Conservation (phyloP, 2,888 invertebrate genomes). For the Neuroscelio doddi region DNA sequence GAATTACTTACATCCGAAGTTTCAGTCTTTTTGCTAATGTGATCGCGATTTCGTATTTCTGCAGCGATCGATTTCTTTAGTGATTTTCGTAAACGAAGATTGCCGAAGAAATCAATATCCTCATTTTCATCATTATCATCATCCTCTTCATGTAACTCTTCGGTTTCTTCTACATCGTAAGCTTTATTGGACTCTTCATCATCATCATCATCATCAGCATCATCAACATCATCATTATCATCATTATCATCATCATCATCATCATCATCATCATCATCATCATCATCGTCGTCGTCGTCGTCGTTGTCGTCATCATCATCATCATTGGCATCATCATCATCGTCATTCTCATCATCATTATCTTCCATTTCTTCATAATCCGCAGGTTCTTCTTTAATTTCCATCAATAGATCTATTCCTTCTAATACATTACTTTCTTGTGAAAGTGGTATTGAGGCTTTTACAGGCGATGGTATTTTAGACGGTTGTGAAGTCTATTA, state of each 20-base stretch:
- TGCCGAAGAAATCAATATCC: conserved; percentile 47
- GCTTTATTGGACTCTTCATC: background rate
- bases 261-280: conserved; percentile 56
- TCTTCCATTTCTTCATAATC: conserved; percentile 58
- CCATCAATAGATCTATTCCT: conserved; percentile 61
- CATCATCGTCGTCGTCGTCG: conserved; percentile 28
- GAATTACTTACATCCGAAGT: too few relatives aligned
- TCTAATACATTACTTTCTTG: conserved; percentile 66
- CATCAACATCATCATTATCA: conserved; percentile 60
- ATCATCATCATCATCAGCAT: conserved; percentile 55
- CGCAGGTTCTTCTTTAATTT: conserved; percentile 59
- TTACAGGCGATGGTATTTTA: conserved; percentile 39
- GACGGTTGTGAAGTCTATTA: conserved; percentile 48
- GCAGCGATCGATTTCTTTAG: too few relatives aligned
- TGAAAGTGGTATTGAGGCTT: conserved; percentile 60
- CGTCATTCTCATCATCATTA: conserved; percentile 54
- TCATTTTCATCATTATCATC: conserved; percentile 52
- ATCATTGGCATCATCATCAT: conserved; percentile 59
- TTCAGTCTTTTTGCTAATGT: too few relatives aligned
- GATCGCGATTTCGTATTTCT: too few relatives aligned
- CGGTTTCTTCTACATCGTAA: conserved; percentile 52
- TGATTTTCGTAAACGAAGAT: too few relatives aligned
- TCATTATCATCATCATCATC: conserved; percentile 55
- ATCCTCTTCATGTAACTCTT: conserved; percentile 52
- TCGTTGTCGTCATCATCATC: conserved; percentile 55